Percentiles rank a stretch among this genome's conserved stretches.
phyloP scores from a whole-genome alignment of 1,140 invertebrate genomes.

The Drosophila parvula region DNA sequence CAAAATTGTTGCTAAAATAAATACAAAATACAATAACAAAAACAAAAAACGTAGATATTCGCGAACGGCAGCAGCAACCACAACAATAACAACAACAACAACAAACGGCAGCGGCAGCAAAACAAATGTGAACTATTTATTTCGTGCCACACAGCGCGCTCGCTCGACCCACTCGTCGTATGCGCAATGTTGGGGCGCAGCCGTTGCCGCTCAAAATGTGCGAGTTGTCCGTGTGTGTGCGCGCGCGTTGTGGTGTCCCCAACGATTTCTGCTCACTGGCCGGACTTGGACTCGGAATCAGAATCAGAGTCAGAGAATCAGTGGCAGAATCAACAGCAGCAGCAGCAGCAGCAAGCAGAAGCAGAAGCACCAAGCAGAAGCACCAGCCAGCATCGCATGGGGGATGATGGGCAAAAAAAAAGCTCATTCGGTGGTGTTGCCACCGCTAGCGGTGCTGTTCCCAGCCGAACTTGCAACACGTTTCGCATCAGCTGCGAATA shows the following conservation, averaged over 20 bases:
- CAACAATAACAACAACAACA: slow-evolving; percentile 11
- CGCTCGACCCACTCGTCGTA: slow-evolving; percentile 34
- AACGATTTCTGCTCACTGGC: slow-evolving; percentile 36
- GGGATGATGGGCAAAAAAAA: slow-evolving; percentile 19
- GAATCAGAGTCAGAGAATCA: background rate
- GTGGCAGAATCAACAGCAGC: slow-evolving; percentile 6
- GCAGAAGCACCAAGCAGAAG: background rate
- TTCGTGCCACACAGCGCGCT: slow-evolving; percentile 18
- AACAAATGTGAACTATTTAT: slow-evolving; percentile 46
- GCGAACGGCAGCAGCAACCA: slow-evolving; percentile 10
- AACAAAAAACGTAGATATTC: slow-evolving; percentile 3
- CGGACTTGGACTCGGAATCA: slow-evolving; percentile 15
- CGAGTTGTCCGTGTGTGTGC: slow-evolving; percentile 11
- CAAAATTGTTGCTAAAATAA: slow-evolving; percentile 15
- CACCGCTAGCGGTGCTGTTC: slow-evolving; percentile 1
- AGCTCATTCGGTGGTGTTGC: slow-evolving; percentile 2
- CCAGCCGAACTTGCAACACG: slow-evolving; percentile 7
- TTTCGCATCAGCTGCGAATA: slow-evolving; percentile 1
- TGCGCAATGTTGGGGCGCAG: slow-evolving; percentile 43
- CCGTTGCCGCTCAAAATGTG: slow-evolving; percentile 26
- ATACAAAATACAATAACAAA: slow-evolving; percentile 4
- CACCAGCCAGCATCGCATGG: slow-evolving; percentile 6
- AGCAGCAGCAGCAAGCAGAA: background rate
- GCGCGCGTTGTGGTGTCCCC: slow-evolving; percentile 1
- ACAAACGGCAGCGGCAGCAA: slow-evolving; percentile 17